phyloP scores from a whole-genome alignment of 2,888 invertebrate genomes.

The Tenthredo notha region DNA sequence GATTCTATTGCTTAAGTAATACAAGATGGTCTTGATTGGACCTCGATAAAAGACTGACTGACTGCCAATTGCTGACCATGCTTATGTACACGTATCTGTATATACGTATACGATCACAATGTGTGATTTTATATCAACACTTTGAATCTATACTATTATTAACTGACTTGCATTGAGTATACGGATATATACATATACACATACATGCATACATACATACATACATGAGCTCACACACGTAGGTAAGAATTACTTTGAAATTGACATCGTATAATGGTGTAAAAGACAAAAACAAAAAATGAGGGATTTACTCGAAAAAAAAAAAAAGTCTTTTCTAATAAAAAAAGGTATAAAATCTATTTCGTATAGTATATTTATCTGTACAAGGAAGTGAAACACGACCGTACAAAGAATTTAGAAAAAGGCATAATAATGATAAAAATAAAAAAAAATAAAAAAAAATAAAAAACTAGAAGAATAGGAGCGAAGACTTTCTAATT shows the following conservation, averaged over 20 bases:
- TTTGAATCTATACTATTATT: neutral
- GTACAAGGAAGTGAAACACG: too few relatives aligned
- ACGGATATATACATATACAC: too few relatives aligned
- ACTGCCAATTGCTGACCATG: neutral
- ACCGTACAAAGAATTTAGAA: neutral
- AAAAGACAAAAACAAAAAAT: too few relatives aligned
- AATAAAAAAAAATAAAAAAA: too few relatives aligned
- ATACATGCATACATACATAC: too few relatives aligned
- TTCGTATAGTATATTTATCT: too few relatives aligned
- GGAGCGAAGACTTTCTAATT: conserved; percentile 29
- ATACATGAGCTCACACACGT: neutral
- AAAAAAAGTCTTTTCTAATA: too few relatives aligned
- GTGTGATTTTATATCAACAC: neutral
- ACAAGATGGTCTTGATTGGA: neutral
- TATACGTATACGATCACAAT: neutral
- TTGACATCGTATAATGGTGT: too few relatives aligned
- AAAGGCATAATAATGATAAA: too few relatives aligned
- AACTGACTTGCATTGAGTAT: neutral
- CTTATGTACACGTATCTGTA: neutral
- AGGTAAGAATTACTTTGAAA: too few relatives aligned
- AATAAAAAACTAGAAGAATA: neutral
- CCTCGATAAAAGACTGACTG: conserved; percentile 9
- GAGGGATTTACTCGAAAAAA: too few relatives aligned
- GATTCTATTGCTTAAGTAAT: neutral
- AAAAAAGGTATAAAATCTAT: too few relatives aligned